Base-by-base conservation (phyloP, 2,113 vertebrate species). In the Talpa occidentalis region DNA sequence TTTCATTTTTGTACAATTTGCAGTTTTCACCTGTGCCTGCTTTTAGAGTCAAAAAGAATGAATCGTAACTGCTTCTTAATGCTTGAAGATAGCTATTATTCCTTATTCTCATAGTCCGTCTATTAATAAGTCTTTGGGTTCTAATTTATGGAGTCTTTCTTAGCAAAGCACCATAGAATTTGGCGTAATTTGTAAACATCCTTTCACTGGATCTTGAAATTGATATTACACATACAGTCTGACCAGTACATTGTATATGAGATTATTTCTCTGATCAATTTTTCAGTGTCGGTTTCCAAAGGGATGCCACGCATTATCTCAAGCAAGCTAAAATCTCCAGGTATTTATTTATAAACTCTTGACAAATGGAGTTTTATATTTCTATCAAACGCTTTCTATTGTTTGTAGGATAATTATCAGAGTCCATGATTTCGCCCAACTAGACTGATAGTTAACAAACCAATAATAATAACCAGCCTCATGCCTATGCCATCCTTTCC, bases 101-200 rank as follows among this genome's bases (percentile, higher is more conserved):
- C 32, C 49, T 84, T 73, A 66, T 72, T 88, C 47, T 72, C 22
- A n/a, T 56, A 77, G 52, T 24, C 19, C 40, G 88, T 76, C 52
- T 35, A 2, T 42, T 67, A 49, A 85, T 67, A 49, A 85, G 32
- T 64, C 44, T 83, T 76, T 30, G 40, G 37, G 49, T 66, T 79
- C 90, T 10, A 28, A 26, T 96, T 96, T 77, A 84, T 17, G 16
- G 28, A 80, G 4, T 56, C n/a, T 86, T 80, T 35, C 7, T 69
- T 88, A 22, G 42, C 77, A 42, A 92, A 82, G 73, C 28, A 82
- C 6, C 37, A n/a, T 28, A 69, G 81, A 49, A 73, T 72, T 90
- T 90, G 35, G 49, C 73, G 47, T 95, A 79, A 73, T 64, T 87
- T 87, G 49, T 62, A 35, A 84, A 30, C 56, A 79, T n/a, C 42